Evolutionary conservation across 2,888 invertebrate species (phyloP), one percentile per base, ranked within the genome.

Genomic region (Napeogenes inachia): DNA sequence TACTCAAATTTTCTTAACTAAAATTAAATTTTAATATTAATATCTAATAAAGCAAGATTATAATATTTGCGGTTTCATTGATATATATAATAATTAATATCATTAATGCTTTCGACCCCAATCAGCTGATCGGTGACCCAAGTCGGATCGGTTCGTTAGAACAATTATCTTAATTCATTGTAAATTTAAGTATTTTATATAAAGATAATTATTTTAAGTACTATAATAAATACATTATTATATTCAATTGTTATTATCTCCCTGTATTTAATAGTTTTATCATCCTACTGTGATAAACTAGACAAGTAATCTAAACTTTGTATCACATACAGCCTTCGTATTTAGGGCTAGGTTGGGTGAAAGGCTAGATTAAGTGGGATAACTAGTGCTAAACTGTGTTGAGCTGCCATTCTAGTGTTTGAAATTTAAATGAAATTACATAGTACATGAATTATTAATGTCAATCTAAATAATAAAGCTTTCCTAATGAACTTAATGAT

Each of bases 141-240:
- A 69, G 80, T 77, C 83, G 68, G 80, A 84, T 82, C 79, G 75
- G 76, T 75, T 79, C 77, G 83, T 82, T 77, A 76, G 70, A 63
- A 56, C 78, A 81, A 81, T 79, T 74, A 73, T 70, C 68, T 65
- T 66, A 59, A 70, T 68, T 65, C 64, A 61, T 64, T 66, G 66
- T 66, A 61, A 75, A 70, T 59, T 38, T 10, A 8, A 6, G 12
- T 59, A 13, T 50, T 30, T 13, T 47, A 30, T 50, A 50, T 2
- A 30, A 21, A 50, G 42, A 42, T 42, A 8, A 42, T 42, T 42
- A 10, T 42, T 2, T 8, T 42, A 2, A 42, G 21, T 21, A 21
- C 12, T 42, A 0, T 10, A 6, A 42, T 10, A 42, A 10, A 42
- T 42, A 10, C 8, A 42, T 42, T 38, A 38, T 38, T 3, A 21